A percentile compares a stretch with the other conserved stretches of the same genome.
Conservation (phyloP, 2,797 vertebrate genomes). For the Microtus agrestis region DNA sequence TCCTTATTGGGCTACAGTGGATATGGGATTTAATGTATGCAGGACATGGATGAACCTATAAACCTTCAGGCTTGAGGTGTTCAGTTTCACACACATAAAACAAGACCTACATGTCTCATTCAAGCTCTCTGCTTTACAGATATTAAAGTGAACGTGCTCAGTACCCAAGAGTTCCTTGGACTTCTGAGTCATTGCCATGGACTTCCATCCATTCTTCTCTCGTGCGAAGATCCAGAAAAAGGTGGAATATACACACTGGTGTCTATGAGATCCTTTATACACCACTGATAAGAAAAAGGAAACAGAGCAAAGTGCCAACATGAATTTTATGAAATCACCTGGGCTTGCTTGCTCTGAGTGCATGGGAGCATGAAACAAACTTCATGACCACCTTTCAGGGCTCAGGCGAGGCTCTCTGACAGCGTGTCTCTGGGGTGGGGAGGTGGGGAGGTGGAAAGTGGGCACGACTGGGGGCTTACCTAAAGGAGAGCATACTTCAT, state of each 20-base stretch:
- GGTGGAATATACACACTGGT: neutral
- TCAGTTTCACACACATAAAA: neutral
- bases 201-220: neutral
- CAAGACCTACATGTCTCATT: neutral
- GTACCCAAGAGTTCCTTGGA: neutral
- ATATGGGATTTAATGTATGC: neutral
- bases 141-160: neutral
- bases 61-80: neutral
- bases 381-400: neutral
- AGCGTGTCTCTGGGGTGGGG: neutral
- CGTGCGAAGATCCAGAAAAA: neutral
- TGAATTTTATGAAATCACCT: slow-evolving; percentile 24
- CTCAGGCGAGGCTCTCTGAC: neutral
- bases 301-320: neutral
- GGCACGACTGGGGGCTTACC: neutral
- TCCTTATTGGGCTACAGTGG: neutral
- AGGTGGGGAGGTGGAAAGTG: neutral
- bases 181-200: neutral
- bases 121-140: neutral
- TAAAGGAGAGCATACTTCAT: neutral
- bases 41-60: neutral
- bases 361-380: neutral
- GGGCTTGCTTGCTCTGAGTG: neutral
- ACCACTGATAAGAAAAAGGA: neutral
- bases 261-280: neutral